Evolutionary conservation across 2,888 invertebrate species (phyloP), one percentile per base, ranked within the genome.

Genomic region (Conops quadrifasciatus): DNA sequence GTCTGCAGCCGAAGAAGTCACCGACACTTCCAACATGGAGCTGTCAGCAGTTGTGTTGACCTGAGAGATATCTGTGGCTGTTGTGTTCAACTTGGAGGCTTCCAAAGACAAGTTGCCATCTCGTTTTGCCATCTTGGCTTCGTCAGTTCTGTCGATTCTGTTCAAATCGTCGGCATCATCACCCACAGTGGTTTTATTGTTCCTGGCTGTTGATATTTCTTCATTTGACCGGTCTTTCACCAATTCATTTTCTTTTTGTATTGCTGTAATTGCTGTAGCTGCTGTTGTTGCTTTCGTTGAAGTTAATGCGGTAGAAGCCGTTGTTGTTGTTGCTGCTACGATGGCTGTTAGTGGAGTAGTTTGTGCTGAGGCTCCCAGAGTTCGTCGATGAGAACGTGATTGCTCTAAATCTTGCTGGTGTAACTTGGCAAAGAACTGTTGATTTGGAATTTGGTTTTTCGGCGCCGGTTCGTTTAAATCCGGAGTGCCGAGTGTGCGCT

Each of bases 401-500:
- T 80, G 80, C 64, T 83, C 82, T 1, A 85, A 45, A 47, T 86
- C 86, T 72, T 85, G 82, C 79, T 87, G 82, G 76, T 87, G 80
- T 78, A 86, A 73, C 82, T 88, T 80, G 77, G 88, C 83, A 80
- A 83, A 80, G 82, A 86, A 82, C 76, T 87, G 80, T 73, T 84
- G 83, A 77, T 86, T 86, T 28, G 86, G 82, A 70, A 86, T 83
- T 76, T 85, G 86, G 72, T 86, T 86, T 71, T 84, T 86, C 0
- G 85, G 85, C 2, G 79, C 73, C 0, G 81, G 76, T 56, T 84
- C 84, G 71, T 89, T 88, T n/a, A 87, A 87, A 0, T 90, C 90
- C 16, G 90, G 89, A 0, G 93, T 92, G 0, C 77, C 78, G 0
- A 81, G 78, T 1, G 83, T 82, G 75, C 95, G 88, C 1, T 94